Conservation (phyloP, 1,140 invertebrate genomes). For the Schmidtea mediterranea region DNA sequence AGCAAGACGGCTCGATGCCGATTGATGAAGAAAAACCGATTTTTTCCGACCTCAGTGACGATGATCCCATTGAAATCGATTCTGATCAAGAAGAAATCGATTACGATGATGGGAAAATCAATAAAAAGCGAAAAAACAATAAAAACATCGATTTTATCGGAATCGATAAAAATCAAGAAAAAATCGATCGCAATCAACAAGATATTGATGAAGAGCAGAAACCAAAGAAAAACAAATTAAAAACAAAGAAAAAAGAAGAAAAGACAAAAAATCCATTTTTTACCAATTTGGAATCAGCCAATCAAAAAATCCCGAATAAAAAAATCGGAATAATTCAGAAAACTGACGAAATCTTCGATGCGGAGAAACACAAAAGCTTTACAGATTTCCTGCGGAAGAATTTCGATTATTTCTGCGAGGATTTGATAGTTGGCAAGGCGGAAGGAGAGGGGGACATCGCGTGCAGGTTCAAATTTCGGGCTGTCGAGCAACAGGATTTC, state of each 20-base stretch:
- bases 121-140: too few species aligned
- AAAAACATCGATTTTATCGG: neutral
- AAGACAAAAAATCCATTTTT: too few species aligned
- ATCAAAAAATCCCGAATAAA: too few species aligned
- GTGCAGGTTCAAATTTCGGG: conserved; percentile 68
- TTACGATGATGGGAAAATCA: too few species aligned
- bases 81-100: too few species aligned
- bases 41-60: neutral
- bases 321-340: too few species aligned
- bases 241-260: too few species aligned
- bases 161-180: neutral
- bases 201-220: too few species aligned
- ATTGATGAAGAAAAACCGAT: conserved; percentile 1
- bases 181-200: too few species aligned
- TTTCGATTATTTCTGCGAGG: conserved; percentile 73
- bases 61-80: neutral
- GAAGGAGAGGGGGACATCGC: conserved; percentile 36
- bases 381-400: conserved; percentile 71
- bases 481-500: conserved; percentile 60
- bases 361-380: conserved; percentile 26
- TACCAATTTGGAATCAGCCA: too few species aligned
- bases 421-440: conserved; percentile 37
- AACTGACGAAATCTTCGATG: neutral
- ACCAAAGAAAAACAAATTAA: too few species aligned
- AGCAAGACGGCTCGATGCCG: conserved; percentile 8